phyloP scores from a whole-genome alignment of 2,888 invertebrate genomes.

The Drosophila stalkeri region DNA sequence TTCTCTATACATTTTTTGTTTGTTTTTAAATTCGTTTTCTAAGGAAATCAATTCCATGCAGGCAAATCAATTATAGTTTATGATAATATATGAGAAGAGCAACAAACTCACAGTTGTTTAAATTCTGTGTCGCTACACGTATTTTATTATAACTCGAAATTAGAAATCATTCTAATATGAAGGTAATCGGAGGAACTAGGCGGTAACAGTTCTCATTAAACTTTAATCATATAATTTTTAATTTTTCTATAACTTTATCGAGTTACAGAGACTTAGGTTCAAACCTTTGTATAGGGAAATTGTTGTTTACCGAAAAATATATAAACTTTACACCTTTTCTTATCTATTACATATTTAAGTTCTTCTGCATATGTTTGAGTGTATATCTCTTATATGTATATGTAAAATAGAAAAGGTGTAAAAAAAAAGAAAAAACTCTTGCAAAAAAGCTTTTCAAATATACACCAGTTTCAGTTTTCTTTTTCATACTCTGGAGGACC shows the following conservation, averaged over 20 bases:
- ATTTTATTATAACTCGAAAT: too few relatives aligned
- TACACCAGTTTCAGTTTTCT: constrained; percentile 38
- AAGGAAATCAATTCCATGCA: not conserved
- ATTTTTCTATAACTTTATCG: too few relatives aligned
- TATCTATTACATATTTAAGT: not conserved
- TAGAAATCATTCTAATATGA: too few relatives aligned
- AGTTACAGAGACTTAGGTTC: too few relatives aligned
- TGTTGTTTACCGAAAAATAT: not conserved
- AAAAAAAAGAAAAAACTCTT: constrained; percentile 17
- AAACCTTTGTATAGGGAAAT: not conserved
- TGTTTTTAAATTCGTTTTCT: not conserved
- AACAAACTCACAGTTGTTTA: not conserved
- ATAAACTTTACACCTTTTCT: not conserved
- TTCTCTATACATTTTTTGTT: not conserved
- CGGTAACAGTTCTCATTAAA: too few relatives aligned
- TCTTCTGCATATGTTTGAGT: not conserved
- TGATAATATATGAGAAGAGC: not conserved
- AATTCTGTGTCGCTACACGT: not conserved
- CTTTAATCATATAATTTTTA: too few relatives aligned
- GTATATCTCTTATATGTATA: not conserved
- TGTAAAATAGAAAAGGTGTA: not conserved
- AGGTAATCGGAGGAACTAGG: too few relatives aligned
- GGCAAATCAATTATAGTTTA: not conserved
- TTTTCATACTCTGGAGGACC: constrained; percentile 28
- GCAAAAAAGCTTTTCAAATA: not conserved